Conservation (phyloP, 2,113 vertebrate genomes). For the Atherinomorus stipes region DNA sequence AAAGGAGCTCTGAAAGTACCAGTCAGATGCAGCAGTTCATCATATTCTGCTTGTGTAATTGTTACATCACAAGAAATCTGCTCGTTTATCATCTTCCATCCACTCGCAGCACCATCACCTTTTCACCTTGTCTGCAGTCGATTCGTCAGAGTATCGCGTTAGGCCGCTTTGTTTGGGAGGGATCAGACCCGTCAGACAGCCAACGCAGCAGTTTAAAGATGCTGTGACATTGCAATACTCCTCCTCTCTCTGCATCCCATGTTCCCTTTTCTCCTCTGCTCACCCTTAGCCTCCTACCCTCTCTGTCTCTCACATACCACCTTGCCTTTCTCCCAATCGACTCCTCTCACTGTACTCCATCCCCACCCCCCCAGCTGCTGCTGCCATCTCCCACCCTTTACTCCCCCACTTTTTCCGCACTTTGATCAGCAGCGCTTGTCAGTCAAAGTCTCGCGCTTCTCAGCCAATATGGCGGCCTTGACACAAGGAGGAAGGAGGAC, state of each 20-base stretch:
- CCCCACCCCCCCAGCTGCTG: not conserved
- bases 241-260: conserved; percentile 17
- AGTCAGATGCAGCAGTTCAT: conserved; percentile 9
- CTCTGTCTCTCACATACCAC: not conserved
- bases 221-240: conserved; percentile 55
- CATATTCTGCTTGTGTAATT: conserved; percentile 27
- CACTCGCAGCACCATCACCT: conserved; percentile 23
- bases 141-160: conserved; percentile 39
- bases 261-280: conserved; percentile 22
- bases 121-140: conserved; percentile 55
- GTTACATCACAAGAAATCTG: conserved; percentile 44
- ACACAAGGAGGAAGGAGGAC: conserved; percentile 62
- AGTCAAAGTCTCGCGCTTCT: conserved; percentile 52
- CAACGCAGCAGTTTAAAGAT: conserved; percentile 61
- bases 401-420: not conserved
- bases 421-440: conserved; percentile 69
- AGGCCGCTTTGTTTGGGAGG: conserved; percentile 49
- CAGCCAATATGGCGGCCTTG: conserved; percentile 66
- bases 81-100: conserved; percentile 41
- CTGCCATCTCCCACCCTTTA: not conserved
- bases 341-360: not conserved
- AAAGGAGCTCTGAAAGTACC: too few species aligned
- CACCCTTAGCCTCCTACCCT: conserved; percentile 42
- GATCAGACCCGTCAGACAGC: conserved; percentile 57
- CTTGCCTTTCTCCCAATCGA: conserved; percentile 3